Percentiles rank a stretch among this genome's conserved stretches.
These are phyloP conservation scores for Ophioninae sp. DNA, from an alignment of 2,888 invertebrate genomes.

Conservation along the genomic window DNA sequence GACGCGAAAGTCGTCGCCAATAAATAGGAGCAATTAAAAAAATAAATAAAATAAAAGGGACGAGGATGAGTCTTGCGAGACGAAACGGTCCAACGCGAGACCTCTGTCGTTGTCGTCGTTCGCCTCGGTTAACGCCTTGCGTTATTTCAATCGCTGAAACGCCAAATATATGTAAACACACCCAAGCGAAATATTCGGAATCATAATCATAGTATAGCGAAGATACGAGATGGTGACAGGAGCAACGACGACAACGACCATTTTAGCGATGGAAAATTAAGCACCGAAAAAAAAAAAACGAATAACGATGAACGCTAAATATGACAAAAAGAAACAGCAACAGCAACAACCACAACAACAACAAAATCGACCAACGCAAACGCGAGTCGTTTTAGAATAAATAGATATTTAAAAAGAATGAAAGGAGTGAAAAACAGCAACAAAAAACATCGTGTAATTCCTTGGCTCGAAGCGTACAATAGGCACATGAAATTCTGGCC, in stretches of 20 bases:
- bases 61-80: neutral
- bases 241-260: constrained; percentile 37
- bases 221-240: constrained; percentile 21
- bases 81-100: neutral
- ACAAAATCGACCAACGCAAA: constrained; percentile 35
- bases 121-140: constrained; percentile 33
- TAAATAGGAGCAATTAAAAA: neutral
- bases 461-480: constrained; percentile 71
- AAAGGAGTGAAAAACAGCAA: neutral
- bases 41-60: neutral
- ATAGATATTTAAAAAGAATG: constrained; percentile 39
- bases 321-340: neutral
- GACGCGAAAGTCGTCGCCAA: constrained; percentile 11
- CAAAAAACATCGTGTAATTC: constrained; percentile 65
- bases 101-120: constrained; percentile 39
- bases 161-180: constrained; percentile 52
- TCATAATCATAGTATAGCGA: constrained; percentile 51
- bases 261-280: constrained; percentile 12
- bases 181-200: constrained; percentile 45
- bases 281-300: constrained; percentile 28
- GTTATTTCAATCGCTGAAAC: constrained; percentile 44
- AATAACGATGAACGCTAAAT: constrained; percentile 23
- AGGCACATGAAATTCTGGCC: constrained; percentile 67
- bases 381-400: constrained; percentile 59
- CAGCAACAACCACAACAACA: too few species aligned